Conservation (phyloP, 92 coral and sea anemone species). For the Zoanthus gigantus region DNA sequence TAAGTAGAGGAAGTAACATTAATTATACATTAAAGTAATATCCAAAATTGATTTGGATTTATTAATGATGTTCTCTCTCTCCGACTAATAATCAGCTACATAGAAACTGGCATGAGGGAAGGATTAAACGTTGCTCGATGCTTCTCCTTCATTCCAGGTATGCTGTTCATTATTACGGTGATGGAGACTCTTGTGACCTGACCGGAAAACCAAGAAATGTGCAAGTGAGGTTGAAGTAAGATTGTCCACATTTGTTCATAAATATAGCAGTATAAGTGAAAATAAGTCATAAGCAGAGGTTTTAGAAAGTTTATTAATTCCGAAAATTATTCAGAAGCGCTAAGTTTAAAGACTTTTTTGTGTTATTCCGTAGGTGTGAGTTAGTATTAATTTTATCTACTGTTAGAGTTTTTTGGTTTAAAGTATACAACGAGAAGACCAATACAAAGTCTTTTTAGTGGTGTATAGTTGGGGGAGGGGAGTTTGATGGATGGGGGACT, state of each 20-base stretch:
- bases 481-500: no score
- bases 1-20: constrained; percentile 37
- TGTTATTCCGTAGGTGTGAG: no score
- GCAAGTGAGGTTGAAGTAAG: constrained; percentile 95
- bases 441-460: no score
- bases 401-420: no score
- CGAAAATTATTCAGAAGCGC: background rate
- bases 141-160: constrained; percentile 38
- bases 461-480: no score
- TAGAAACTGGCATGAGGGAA: background rate
- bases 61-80: no score
- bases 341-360: no score
- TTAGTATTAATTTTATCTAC: no score
- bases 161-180: constrained; percentile 84
- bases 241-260: background rate
- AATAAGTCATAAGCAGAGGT: background rate
- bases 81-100: background rate
- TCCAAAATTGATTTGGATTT: no score
- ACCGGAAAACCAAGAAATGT: constrained; percentile 90
- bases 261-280: background rate
- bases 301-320: background rate
- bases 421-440: no score
- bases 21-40: background rate
- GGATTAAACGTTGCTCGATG: background rate
- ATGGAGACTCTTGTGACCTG: constrained; percentile 90